phyloP scores from a whole-genome alignment of 2,888 invertebrate genomes.

The Cyaniris semiargus region DNA sequence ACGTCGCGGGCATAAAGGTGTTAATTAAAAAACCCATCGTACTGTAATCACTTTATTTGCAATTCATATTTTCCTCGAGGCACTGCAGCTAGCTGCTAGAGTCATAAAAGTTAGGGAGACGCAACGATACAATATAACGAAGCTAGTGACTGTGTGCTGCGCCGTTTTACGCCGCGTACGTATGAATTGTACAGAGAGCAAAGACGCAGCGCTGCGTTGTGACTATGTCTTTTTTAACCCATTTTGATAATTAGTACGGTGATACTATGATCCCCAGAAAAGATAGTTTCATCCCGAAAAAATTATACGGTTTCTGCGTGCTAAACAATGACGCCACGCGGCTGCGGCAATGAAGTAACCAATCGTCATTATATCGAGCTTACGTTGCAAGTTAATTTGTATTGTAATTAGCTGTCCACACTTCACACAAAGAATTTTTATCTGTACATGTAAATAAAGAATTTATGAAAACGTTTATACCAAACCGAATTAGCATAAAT shows the following conservation, averaged over 20 bases:
- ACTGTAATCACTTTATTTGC: conserved; percentile 18
- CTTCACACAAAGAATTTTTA: neutral
- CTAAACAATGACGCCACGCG: no score
- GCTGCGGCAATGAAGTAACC: neutral
- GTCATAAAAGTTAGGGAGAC: neutral
- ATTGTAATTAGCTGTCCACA: neutral
- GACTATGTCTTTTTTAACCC: no score
- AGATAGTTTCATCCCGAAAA: no score
- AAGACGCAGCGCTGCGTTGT: no score
- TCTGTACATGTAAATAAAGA: conserved; percentile 9
- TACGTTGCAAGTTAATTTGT: neutral
- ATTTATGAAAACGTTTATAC: neutral
- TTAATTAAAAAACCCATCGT: conserved; percentile 12
- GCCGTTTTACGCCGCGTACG: no score
- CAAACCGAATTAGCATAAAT: neutral
- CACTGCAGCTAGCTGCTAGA: neutral
- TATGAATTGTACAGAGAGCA: no score
- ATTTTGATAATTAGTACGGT: no score
- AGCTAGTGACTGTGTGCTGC: no score
- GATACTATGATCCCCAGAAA: no score
- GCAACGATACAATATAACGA: no score
- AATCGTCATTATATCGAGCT: neutral
- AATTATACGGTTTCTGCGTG: no score
- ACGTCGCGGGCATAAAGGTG: conserved; percentile 3
- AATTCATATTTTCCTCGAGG: conserved; percentile 23